Evolutionary conservation across 2,888 invertebrate genomes (phyloP), one percentile per base, ranked within the genome.

Genomic region (Pyrrhosoma nymphula): DNA sequence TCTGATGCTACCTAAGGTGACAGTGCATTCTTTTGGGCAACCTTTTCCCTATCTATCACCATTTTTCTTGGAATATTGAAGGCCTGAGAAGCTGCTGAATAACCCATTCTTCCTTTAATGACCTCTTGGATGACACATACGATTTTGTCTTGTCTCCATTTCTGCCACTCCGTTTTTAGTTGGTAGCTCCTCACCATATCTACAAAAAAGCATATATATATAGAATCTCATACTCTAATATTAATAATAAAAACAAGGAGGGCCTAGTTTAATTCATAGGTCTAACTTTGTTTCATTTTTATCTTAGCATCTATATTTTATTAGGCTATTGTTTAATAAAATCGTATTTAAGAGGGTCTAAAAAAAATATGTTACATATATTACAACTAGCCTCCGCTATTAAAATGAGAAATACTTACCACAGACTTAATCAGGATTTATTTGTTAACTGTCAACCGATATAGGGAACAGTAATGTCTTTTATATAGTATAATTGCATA

Each of bases 41-140:
- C 95, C 26, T 95, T 95, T 26, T 95, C 96, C 90, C 95, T 95
- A n/a, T 95, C 35, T 88, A 96, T 95, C 56, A 96, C 82, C 26
- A 96, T 96, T 18, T 95, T 95, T 95, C 95, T 93, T 30, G 96
- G 96, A 69, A 96, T 96, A 95, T 95, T 95, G 95, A 95, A 96
- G 69, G 56, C 69, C 47, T 90, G 69, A 23, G 96, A 95, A 30
- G 96, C 95, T 95, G 88, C 96, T 93, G 93, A 95, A 47, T 95
- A 96, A 35, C 96, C 96, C 95, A 95, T 95, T 93, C 47, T 95
- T 55, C 95, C 95, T 23, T 95, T 88, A 55, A 95, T 47, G 69
- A 96, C 95, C 26, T 90, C 96, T 88, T 95, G 60, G 20, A 96
- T 95, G 26, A 96, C 96, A 26, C 95, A 55, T 75, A 69, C 89